Conservation (phyloP, 2,797 vertebrate genomes). For the Sylvia borin region DNA sequence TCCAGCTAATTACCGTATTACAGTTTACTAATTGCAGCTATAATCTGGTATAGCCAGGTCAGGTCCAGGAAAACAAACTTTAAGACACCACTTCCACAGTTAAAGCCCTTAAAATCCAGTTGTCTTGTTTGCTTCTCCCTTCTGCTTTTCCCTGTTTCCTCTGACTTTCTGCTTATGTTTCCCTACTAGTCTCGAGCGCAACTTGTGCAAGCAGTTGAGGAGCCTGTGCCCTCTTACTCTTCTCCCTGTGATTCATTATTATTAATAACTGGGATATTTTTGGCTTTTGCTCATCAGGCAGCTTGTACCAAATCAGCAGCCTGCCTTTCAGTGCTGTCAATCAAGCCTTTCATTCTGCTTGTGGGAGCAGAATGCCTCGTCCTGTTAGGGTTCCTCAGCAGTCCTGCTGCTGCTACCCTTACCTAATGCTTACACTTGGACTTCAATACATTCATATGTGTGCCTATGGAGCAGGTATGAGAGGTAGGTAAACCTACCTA, state of each 20-base stretch:
- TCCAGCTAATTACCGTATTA: background rate
- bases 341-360: conserved; percentile 18
- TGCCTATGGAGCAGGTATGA: background rate
- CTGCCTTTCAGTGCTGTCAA: background rate
- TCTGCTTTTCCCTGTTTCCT: background rate
- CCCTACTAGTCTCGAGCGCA: background rate
- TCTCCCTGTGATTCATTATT: conserved; percentile 38
- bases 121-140: background rate
- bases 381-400: background rate
- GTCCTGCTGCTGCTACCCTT: background rate
- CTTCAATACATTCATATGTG: background rate
- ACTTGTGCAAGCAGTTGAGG: conserved; percentile 32
- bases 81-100: background rate
- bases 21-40: background rate
- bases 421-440: background rate
- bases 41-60: background rate
- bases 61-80: background rate
- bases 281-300: conserved; percentile 48
- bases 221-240: background rate
- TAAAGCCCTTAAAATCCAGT: background rate
- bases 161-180: background rate
- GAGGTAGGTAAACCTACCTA: background rate
- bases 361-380: background rate
- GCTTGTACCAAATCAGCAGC: conserved; percentile 11
- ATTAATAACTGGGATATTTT: conserved; percentile 53